Evolutionary conservation across 2,113 vertebrate genomes (phyloP).

Genomic region (Cyprinodon tularosa): DNA sequence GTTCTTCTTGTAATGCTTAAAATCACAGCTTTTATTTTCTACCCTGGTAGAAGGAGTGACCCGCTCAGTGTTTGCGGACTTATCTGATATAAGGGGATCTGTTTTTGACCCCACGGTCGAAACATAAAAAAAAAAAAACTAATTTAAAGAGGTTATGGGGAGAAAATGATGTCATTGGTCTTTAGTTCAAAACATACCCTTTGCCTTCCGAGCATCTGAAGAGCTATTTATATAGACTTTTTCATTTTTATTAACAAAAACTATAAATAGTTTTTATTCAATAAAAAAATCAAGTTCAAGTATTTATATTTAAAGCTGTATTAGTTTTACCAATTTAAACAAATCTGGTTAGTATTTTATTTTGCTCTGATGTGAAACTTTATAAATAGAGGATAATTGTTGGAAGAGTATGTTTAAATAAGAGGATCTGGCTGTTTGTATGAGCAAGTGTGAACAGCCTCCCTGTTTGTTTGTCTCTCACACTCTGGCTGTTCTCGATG

Average conservation of each 20-base stretch:
- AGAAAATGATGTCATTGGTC: background rate
- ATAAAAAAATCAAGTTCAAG: too few relatives aligned
- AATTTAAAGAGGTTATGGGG: background rate
- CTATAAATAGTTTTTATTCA: background rate
- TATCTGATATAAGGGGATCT: background rate
- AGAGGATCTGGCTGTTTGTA: slow-evolving; percentile 48
- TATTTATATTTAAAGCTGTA: background rate
- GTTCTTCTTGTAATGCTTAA: too few relatives aligned
- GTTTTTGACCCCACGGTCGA: background rate
- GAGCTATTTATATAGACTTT: background rate
- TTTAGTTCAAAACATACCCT: background rate
- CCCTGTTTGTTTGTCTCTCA: slow-evolving; percentile 75
- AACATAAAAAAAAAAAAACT: background rate
- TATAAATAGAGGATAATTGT: background rate
- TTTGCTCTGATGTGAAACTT: too few relatives aligned
- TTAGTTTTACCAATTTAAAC: background rate
- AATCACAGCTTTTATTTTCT: too few relatives aligned
- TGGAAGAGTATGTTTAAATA: slow-evolving; percentile 21
- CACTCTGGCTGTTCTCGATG: slow-evolving; percentile 73
- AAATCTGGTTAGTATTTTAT: too few relatives aligned
- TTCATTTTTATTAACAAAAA: background rate
- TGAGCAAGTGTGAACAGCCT: slow-evolving; percentile 71
- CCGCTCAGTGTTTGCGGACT: too few relatives aligned
- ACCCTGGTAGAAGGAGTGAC: background rate
- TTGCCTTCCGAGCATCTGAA: background rate